phyloP scores from a whole-genome alignment of 2,797 vertebrate species.

The Tokudaia tokunoshimensis region DNA sequence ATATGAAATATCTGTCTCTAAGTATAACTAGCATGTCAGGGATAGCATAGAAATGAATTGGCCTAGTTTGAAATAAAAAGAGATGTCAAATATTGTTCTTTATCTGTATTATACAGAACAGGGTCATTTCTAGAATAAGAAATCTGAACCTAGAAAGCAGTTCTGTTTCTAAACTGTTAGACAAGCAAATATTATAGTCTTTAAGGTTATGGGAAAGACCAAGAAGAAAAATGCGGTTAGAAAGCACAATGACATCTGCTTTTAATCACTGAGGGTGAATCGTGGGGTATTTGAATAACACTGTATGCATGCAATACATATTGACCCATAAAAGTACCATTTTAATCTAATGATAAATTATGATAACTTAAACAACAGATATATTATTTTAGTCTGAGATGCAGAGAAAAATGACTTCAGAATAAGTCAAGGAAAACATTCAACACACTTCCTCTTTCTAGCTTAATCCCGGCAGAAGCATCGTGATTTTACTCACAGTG shows the following conservation, averaged over 20 bases:
- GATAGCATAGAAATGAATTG: neutral
- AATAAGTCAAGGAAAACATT: neutral
- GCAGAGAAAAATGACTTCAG: neutral
- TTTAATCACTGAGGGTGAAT: conserved; percentile 33
- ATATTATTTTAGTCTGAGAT: neutral
- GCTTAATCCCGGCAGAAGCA: neutral
- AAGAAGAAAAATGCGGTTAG: conserved; percentile 22
- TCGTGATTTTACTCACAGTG: neutral
- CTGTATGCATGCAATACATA: neutral
- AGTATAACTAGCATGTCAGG: neutral
- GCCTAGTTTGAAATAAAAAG: neutral
- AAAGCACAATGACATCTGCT: neutral
- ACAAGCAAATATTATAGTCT: neutral
- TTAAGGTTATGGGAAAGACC: neutral
- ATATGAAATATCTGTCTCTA: neutral
- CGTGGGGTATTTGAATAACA: neutral
- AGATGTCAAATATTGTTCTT: neutral
- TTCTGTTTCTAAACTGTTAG: neutral
- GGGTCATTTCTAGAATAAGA: neutral
- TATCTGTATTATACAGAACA: neutral
- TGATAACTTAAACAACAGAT: neutral
- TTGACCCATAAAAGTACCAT: too few species aligned
- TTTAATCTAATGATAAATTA: neutral
- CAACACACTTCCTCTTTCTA: neutral
- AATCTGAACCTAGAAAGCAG: neutral